Evolutionary conservation across 2,888 invertebrate species (phyloP).

Genomic region (Geotrupes spiniger): DNA sequence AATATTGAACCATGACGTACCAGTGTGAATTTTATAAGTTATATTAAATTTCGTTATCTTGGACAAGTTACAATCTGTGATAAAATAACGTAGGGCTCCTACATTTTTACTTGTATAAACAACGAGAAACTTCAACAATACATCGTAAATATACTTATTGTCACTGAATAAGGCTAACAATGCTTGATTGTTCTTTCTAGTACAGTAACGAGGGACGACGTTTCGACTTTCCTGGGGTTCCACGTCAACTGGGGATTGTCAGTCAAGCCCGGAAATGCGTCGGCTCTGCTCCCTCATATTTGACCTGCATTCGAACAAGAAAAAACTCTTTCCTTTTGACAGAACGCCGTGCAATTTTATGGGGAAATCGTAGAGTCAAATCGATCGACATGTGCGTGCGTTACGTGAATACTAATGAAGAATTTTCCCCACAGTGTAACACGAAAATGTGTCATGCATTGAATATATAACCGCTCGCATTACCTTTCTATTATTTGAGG

Average conservation of each 20-base stretch:
- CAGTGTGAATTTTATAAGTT: too few relatives aligned
- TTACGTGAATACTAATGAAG: slow-evolving; percentile 28
- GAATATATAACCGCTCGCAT: too few relatives aligned
- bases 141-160: slow-evolving; percentile 36
- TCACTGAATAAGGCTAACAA: slow-evolving; percentile 35
- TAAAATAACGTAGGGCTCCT: too few relatives aligned
- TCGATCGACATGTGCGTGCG: slow-evolving; percentile 26
- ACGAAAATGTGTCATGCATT: too few relatives aligned
- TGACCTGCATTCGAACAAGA: slow-evolving; percentile 23
- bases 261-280: background rate
- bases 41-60: too few relatives aligned
- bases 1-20: too few relatives aligned
- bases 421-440: background rate
- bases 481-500: too few relatives aligned
- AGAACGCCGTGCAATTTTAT: slow-evolving; percentile 23
- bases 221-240: slow-evolving; percentile 28
- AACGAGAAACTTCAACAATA: slow-evolving; percentile 30
- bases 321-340: slow-evolving; percentile 25
- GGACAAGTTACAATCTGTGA: too few relatives aligned
- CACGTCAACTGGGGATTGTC: slow-evolving; percentile 2
- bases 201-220: slow-evolving; percentile 29
- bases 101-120: too few relatives aligned
- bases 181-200: slow-evolving; percentile 36
- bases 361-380: slow-evolving; percentile 26
- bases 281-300: slow-evolving; percentile 23